Conservation (phyloP, 2,113 vertebrate species). For the Cyprinodon brontotheroides region DNA sequence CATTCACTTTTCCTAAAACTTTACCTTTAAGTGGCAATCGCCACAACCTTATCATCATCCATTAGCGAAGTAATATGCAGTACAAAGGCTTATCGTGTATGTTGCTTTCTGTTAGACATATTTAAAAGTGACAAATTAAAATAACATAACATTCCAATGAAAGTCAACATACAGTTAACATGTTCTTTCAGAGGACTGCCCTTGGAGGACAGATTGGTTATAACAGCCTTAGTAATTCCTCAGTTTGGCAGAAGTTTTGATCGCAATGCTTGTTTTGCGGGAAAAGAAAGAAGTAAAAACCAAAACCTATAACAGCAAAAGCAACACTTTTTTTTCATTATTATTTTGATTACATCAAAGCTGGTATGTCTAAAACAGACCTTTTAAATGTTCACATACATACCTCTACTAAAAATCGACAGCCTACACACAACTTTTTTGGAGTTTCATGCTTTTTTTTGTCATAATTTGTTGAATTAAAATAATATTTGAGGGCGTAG, state of each 20-base stretch:
- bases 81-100: too few species aligned
- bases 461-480: constrained; percentile 5
- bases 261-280: neutral
- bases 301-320: neutral
- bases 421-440: constrained; percentile 54
- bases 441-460: constrained; percentile 6
- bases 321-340: neutral
- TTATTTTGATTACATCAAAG: constrained; percentile 37
- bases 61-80: neutral
- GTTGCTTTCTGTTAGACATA: neutral
- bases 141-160: neutral
- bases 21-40: neutral
- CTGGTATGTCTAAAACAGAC: constrained; percentile 23
- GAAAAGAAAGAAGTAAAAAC: neutral
- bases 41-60: neutral
- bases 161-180: neutral
- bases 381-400: constrained; percentile 64
- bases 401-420: constrained; percentile 72
- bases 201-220: too few species aligned
- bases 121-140: neutral
- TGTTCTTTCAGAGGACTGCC: neutral
- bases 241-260: neutral
- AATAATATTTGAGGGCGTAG: neutral
- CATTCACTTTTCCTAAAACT: constrained; percentile 9
- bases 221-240: neutral